These are phyloP conservation scores for Monopterus albus DNA, from an alignment of 2,113 vertebrate genomes.

Conservation along the genomic window DNA sequence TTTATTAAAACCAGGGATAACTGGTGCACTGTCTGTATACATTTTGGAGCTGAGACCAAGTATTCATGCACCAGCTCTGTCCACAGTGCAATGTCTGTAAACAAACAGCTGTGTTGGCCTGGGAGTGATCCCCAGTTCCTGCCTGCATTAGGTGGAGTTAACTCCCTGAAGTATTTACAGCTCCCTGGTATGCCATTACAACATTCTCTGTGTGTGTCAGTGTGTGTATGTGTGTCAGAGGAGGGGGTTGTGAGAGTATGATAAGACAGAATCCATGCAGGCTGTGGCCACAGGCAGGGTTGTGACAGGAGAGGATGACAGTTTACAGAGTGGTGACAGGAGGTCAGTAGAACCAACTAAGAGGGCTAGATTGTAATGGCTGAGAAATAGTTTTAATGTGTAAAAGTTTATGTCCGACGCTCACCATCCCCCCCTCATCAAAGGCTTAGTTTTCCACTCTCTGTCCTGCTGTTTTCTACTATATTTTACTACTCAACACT, in stretches of 20 bases:
- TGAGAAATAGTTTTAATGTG: conserved; percentile 50
- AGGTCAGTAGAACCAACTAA: conserved; percentile 61
- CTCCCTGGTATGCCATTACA: conserved; percentile 80
- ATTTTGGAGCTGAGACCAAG: conserved; percentile 51
- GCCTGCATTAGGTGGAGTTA: conserved; percentile 77
- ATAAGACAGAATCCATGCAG: conserved; percentile 56
- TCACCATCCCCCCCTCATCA: conserved; percentile 42
- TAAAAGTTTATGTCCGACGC: conserved; percentile 60
- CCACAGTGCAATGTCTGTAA: conserved; percentile 66
- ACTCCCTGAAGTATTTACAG: conserved; percentile 80
- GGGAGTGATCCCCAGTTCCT: conserved; percentile 70
- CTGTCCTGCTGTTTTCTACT: conserved; percentile 14
- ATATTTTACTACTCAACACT: conserved; percentile 9
- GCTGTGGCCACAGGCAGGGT: conserved; percentile 63
- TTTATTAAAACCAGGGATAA: conserved; percentile 20
- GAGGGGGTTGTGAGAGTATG: conserved; percentile 60
- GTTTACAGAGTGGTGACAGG: conserved; percentile 68
- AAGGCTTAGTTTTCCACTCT: conserved; percentile 54
- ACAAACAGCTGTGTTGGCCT: conserved; percentile 78
- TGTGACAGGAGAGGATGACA: conserved; percentile 68
- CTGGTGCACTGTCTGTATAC: conserved; percentile 26
- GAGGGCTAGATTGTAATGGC: conserved; percentile 60
- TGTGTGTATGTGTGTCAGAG: conserved; percentile 29
- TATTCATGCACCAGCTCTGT: conserved; percentile 54
- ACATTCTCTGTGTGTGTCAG: conserved; percentile 52